phyloP scores from a whole-genome alignment of 2,113 vertebrate genomes.

The Phycodurus eques region DNA sequence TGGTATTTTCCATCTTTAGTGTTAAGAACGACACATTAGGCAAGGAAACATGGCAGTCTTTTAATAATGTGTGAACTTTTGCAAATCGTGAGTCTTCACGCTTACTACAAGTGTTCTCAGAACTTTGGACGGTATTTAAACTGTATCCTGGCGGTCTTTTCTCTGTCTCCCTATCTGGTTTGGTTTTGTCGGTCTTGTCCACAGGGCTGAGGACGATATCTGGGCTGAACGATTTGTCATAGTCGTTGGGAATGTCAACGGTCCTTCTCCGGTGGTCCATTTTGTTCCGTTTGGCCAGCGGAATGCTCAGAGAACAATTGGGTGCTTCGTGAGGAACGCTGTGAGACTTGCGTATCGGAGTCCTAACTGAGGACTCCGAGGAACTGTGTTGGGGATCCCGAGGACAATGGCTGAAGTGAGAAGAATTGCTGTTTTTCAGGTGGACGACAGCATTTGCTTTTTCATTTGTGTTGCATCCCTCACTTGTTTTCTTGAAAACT shows the following conservation, averaged over 20 bases:
- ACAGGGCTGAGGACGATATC: constrained; percentile 32
- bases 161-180: constrained; percentile 17
- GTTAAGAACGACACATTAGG: constrained; percentile 30
- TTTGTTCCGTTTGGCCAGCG: constrained; percentile 31
- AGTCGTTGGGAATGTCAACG: constrained; percentile 9
- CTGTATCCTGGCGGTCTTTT: not conserved
- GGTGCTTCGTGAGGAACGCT: constrained; percentile 5
- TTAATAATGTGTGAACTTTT: not conserved
- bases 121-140: not conserved
- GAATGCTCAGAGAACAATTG: constrained; percentile 11
- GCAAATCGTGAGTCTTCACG: not conserved
- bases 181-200: constrained; percentile 26
- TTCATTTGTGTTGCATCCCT: constrained; percentile 3
- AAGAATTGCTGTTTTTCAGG: not conserved
- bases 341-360: constrained; percentile 10
- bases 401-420: constrained; percentile 9
- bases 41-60: not conserved
- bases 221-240: constrained; percentile 53
- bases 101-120: not conserved
- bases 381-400: not conserved
- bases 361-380: constrained; percentile 15
- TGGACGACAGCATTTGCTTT: constrained; percentile 4
- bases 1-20: constrained; percentile 23
- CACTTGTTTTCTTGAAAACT: not conserved
- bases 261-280: constrained; percentile 5